Conservation (phyloP, 1,140 invertebrate genomes). For the Brachionus koreanus region DNA sequence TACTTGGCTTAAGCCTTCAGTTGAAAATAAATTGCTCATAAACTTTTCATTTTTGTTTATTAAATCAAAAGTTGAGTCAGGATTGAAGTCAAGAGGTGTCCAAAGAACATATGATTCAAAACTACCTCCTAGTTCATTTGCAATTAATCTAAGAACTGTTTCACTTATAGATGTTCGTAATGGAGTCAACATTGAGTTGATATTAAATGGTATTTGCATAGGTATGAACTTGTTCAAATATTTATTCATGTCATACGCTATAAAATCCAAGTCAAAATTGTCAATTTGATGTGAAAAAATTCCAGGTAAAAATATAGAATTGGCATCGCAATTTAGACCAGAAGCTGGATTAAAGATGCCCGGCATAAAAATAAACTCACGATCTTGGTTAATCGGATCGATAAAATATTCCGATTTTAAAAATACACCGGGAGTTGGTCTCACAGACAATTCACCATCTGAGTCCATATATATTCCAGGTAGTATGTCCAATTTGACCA, state of each 20-base stretch:
- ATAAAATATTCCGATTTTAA: neutral
- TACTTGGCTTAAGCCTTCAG: neutral
- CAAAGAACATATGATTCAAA: slow-evolving; percentile 16
- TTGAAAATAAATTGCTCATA: slow-evolving; percentile 24
- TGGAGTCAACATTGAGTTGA: slow-evolving; percentile 9
- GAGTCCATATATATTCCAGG: slow-evolving; percentile 27
- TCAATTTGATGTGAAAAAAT: slow-evolving; percentile 9
- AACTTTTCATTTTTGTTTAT: slow-evolving; percentile 43
- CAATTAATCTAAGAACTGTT: neutral
- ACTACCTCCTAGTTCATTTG: neutral
- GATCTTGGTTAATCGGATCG: neutral
- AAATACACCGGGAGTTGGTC: slow-evolving; percentile 40
- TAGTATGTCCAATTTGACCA: slow-evolving; percentile 32
- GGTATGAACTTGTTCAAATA: slow-evolving; percentile 40
- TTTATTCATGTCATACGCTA: neutral
- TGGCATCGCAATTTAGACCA: neutral
- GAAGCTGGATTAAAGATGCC: slow-evolving; percentile 29
- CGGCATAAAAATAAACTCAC: slow-evolving; percentile 27
- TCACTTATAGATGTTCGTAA: neutral
- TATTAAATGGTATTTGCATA: slow-evolving; percentile 30
- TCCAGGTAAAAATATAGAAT: neutral
- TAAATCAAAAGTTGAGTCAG: slow-evolving; percentile 32
- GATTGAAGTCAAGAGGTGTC: slow-evolving; percentile 36
- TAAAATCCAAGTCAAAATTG: neutral
- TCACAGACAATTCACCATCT: slow-evolving; percentile 13